Evolutionary conservation across 2,797 vertebrate genomes (phyloP), one percentile per base, ranked within the genome.

Genomic region (Paramormyrops hopkinsi): DNA sequence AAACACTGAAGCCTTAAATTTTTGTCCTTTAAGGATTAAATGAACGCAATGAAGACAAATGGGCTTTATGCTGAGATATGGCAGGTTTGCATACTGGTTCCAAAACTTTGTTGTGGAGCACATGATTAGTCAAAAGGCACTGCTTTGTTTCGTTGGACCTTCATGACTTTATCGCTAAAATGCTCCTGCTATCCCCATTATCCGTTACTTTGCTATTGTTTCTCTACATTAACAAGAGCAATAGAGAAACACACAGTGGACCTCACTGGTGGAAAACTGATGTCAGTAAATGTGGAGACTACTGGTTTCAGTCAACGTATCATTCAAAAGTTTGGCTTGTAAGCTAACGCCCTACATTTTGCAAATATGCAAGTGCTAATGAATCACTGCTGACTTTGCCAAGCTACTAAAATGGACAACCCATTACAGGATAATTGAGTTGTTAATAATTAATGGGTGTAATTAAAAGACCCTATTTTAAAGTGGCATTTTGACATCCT

Each of bases 1-100:
- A 89, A 89, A 92, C 90, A 92, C 91, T 92, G 79, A 90, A 90
- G 90, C 89, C 89, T 92, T 92, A 91, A 90, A 91, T 91, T 88
- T 88, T 86, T 59, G 88, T 46, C 59, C 88, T 89, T 89, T 90
- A 89, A 86, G 90, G 62, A 65, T 65, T 88, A 92, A 91, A 90
- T 91, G 88, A 88, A 88, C 53, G 86, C 87, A 86, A 90, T 90
- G 82, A 91, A 91, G 87, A 92, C 87, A 88, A 91, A 91, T 92
- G 54, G 87, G 12, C 56, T 41, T n/a, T 50, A 88, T 88, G 56
- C 37, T 37, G 37, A 88, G 12, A 65, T 88, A 88, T 88, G 87
- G 33, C 54, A 19, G 56, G 19, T 65, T 69, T 88, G 59, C 87
- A 88, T 87, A 41, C 53, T 87, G 29, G 86, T 44, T 87, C 53